phyloP scores from a whole-genome alignment of 2,888 invertebrate genomes.

The Mimachlamys varia region DNA sequence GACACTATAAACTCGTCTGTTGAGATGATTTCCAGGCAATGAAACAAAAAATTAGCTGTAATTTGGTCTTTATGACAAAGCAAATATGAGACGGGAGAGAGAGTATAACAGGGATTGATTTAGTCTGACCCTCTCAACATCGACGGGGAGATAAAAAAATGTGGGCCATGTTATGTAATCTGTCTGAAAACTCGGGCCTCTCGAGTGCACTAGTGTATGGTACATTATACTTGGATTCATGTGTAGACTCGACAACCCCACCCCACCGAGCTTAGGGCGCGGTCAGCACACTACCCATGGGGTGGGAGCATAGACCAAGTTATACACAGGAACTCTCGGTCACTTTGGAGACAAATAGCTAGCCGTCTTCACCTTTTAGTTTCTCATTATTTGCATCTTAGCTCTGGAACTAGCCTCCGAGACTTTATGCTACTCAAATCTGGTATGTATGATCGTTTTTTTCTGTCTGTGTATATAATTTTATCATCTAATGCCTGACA shows the following conservation, averaged over 20 bases:
- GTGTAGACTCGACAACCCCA: not conserved
- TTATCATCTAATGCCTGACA: not conserved
- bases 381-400: not conserved
- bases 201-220: not conserved
- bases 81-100: conserved; percentile 20
- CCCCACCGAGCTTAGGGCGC: conserved; percentile 22
- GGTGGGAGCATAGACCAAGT: not conserved
- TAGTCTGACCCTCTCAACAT: conserved; percentile 33
- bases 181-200: not conserved
- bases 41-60: conserved; percentile 28
- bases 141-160: conserved; percentile 23
- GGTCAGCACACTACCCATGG: not conserved
- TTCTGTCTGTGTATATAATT: not conserved
- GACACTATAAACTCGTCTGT: not conserved
- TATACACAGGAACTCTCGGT: not conserved
- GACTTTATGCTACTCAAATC: conserved; percentile 3
- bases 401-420: not conserved
- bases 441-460: not conserved
- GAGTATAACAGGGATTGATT: not conserved
- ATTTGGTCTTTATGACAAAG: conserved; percentile 28
- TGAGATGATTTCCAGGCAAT: not conserved
- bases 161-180: conserved; percentile 26
- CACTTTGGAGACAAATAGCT: not conserved
- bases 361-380: not conserved
- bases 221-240: not conserved